Evolutionary conservation across 2,888 invertebrate species (phyloP), one percentile per base, ranked within the genome.

Genomic region (Endotricha flammealis): DNA sequence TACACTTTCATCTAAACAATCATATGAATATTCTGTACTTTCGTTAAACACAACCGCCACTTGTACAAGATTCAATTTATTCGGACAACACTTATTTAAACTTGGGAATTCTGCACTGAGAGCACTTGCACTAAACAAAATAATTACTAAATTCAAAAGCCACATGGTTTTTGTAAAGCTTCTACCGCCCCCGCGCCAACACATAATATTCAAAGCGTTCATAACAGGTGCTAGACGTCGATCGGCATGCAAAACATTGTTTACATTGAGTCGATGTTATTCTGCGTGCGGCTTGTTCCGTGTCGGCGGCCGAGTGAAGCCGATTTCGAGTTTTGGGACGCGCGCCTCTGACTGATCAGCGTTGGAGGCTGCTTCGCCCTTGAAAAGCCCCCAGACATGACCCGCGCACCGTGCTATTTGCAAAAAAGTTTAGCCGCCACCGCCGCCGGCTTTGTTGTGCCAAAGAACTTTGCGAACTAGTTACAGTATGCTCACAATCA

Each of bases 71-170:
- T 68, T 74, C 43, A 76, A 52, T 43, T 52, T 52, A 27, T 55
- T 57, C 2, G 62, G 57, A 55, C 87, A 87, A 53, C 87, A 87
- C 63, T 85, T 87, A 34, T 67, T 68, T 53, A 85, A 79, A 50
- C 63, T 52, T 34, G 52, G 44, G 20, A 46, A 43, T 45, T 62
- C 56, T 29, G 56, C 54, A 51, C 48, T 42, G 22, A 36, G 50
- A 29, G 44, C 50, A 47, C 45, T 56, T 36, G 46, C 57, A 47
- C 47, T 48, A 36, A 65, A 44, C 43, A 66, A 56, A 41, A 53
- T 50, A 58, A 63, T 57, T 49, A 70, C 25, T 39, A 68, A 53
- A 52, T 67, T 53, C 37, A 65, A 42, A 36, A 55, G 42, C 70
- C 67, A 68, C 83, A 83, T 85, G 49, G 35, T 70, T 53, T 49